Conservation (phyloP, 92 coral and sea anemone species). For the Ricordea florida region DNA sequence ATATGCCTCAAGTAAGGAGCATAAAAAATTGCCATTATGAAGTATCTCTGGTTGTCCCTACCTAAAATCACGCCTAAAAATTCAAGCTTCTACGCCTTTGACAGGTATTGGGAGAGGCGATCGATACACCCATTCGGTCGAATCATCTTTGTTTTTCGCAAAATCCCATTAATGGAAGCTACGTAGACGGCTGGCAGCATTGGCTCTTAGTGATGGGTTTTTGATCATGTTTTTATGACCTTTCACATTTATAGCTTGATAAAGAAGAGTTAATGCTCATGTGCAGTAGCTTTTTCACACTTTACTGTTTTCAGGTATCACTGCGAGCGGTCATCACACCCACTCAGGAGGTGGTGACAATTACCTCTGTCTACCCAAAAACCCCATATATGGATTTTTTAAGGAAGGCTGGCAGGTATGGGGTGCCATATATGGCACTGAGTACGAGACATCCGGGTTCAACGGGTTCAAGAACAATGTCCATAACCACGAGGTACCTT, state of each 20-base stretch:
- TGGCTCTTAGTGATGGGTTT: too few relatives aligned
- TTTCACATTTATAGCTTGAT: too few relatives aligned
- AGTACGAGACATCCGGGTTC: slow-evolving; percentile 65
- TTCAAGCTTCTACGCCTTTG: neutral
- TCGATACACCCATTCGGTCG: neutral
- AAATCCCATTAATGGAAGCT: neutral
- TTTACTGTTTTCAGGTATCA: slow-evolving; percentile 12
- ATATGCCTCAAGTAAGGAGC: too few relatives aligned
- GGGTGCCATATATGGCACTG: slow-evolving; percentile 62
- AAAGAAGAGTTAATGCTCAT: too few relatives aligned
- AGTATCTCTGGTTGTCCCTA: too few relatives aligned
- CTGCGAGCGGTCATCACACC: slow-evolving; percentile 30
- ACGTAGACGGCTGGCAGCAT: too few relatives aligned
- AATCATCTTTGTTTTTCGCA: neutral
- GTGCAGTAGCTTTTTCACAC: too few relatives aligned
- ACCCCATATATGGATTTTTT: slow-evolving; percentile 40
- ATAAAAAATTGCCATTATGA: too few relatives aligned
- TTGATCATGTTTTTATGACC: too few relatives aligned
- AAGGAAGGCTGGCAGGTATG: slow-evolving; percentile 1
- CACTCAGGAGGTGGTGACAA: slow-evolving; percentile 49
- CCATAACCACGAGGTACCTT: slow-evolving; percentile 63
- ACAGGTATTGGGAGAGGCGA: too few relatives aligned
- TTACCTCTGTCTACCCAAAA: slow-evolving; percentile 53
- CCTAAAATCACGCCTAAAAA: neutral
- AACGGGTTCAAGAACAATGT: slow-evolving; percentile 18